Conservation (phyloP, 2,888 invertebrate genomes). For the Spodoptera littoralis region DNA sequence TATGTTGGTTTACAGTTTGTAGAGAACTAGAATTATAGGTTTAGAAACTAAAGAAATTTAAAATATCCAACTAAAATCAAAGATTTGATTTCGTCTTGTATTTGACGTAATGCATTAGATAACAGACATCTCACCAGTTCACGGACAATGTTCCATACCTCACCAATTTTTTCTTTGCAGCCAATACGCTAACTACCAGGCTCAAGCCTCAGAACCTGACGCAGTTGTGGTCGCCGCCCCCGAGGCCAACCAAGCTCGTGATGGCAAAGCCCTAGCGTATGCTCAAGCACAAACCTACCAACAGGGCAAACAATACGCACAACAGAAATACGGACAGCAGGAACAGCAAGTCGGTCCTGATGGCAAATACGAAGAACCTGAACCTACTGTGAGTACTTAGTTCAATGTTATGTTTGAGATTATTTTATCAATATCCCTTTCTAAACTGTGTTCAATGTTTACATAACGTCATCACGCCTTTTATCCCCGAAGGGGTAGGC, state of each 20-base stretch:
- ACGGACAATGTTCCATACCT: neutral
- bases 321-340: conserved; percentile 49
- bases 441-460: no score
- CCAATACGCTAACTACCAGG: conserved; percentile 49
- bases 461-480: no score
- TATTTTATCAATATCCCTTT: no score
- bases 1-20: no score
- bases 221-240: conserved; percentile 41
- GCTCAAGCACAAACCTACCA: conserved; percentile 51
- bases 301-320: conserved; percentile 25
- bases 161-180: conserved; percentile 16
- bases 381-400: conserved; percentile 78
- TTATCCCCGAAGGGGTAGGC: no score
- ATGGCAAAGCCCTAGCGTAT: conserved; percentile 61
- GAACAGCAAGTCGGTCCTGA: conserved; percentile 24
- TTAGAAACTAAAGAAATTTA: no score
- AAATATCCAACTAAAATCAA: no score
- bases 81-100: no score
- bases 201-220: conserved; percentile 51
- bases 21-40: no score
- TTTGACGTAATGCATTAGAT: no score
- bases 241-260: conserved; percentile 53
- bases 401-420: neutral
- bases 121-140: no score
- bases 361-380: conserved; percentile 68